phyloP scores from a whole-genome alignment of 2,113 vertebrate species.

The Corythornis vintsioides region DNA sequence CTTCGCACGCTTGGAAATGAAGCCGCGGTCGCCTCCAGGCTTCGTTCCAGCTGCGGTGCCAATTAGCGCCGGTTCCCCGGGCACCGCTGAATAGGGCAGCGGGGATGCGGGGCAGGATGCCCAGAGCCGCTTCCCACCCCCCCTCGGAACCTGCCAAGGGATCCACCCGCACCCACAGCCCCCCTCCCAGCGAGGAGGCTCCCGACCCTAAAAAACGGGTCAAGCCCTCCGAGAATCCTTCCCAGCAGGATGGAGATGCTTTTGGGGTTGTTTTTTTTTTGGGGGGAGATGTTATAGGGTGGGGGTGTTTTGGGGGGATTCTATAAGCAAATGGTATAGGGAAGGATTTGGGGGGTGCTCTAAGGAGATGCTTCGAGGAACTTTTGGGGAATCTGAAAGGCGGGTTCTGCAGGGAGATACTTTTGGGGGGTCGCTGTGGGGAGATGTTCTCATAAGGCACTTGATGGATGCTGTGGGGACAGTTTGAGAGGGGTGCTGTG shows the following conservation, averaged over 20 bases:
- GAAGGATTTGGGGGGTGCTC: background rate
- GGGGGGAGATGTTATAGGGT: no score
- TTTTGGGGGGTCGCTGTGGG: background rate
- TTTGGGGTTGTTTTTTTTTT: no score
- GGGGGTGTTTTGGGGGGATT: background rate
- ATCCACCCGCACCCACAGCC: background rate
- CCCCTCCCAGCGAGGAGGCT: background rate
- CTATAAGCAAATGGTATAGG: background rate
- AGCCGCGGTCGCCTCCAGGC: background rate
- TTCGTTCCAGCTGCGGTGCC: conserved; percentile 6
- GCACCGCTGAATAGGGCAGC: conserved; percentile 17
- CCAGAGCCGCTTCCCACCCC: background rate
- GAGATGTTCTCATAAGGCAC: no score
- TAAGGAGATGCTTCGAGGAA: background rate
- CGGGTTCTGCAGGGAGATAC: background rate
- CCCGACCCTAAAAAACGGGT: background rate
- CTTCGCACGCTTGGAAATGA: background rate
- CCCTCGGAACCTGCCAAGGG: no score
- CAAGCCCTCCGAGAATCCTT: no score
- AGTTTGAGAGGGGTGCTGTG: no score
- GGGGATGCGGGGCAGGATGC: conserved; percentile 26
- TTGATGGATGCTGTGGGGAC: no score
- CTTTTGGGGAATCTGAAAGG: no score
- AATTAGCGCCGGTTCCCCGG: conserved; percentile 12
- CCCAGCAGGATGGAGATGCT: background rate